Base-by-base conservation (phyloP, 2,888 invertebrate genomes). In the Brachypalpus laphriformis region DNA sequence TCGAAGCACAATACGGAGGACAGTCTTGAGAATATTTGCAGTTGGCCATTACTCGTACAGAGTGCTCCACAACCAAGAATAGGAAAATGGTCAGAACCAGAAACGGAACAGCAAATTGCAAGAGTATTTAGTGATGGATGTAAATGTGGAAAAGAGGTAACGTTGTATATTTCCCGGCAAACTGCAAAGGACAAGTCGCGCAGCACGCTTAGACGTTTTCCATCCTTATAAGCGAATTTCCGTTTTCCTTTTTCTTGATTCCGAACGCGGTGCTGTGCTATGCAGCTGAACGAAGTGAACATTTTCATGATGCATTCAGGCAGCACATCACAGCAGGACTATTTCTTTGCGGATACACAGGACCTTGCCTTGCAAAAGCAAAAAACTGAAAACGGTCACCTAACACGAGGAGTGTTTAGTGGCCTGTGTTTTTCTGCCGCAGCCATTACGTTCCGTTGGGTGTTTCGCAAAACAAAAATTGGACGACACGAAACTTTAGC, bases 121-220 rank as follows among this genome's bases (percentile, higher is more conserved):
- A 3, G 37, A n/a, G 37, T 56, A 45, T 56, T 57, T 42, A 59
- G 49, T 59, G 57, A 71, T 14, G 54, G 66, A 72, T 72, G 65
- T 16, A 16, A 40, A 57, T 11, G 49, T 9, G 8, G 9, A 2
- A 47, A 56, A 80, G 28, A 20, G 40, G 59, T 31, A 71, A 18
- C 61, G 14, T 63, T 66, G 37, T 57, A 34, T 25, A 14, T 31
- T 25, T 68, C 9, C 74, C 34, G 63, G 63, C 57, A 70, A 68
- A 57, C 34, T 83, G 47, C 42, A 65, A 57, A 45, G 78, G 70
- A 74, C 56, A 54, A 68, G 57, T 65, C 65, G 80, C 65, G 80
- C 78, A 56, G 49, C 74, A 54, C 28, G 63, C 63, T 74, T 57
- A 70, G 68, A 78, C 74, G 47, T 83, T 80, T 83, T 83, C 68